These are phyloP conservation scores for Gibbula magus DNA, from an alignment of 2,888 invertebrate species.

Conservation along the genomic window DNA sequence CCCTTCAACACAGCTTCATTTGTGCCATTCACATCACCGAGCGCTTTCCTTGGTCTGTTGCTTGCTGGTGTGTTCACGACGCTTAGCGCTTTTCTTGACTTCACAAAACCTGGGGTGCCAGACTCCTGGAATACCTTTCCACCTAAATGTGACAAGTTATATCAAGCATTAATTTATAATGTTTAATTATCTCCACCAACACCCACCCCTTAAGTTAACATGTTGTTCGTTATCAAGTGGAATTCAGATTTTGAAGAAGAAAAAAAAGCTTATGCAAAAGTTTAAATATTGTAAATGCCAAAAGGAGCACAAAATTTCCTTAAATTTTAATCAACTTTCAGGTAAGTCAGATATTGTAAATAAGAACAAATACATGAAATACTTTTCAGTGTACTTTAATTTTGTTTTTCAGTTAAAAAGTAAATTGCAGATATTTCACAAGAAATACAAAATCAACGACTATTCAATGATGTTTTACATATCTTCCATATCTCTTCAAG, in stretches of 20 bases:
- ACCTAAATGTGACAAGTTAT: conserved; percentile 22
- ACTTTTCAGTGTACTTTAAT: neutral
- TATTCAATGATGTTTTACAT: too few relatives aligned
- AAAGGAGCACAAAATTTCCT: too few relatives aligned
- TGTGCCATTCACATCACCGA: conserved; percentile 2
- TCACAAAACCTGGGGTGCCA: conserved; percentile 25
- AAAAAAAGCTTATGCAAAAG: too few relatives aligned
- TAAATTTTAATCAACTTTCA: too few relatives aligned
- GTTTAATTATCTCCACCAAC: too few relatives aligned
- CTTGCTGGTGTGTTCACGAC: conserved; percentile 45
- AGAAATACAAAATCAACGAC: too few relatives aligned
- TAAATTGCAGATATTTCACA: too few relatives aligned
- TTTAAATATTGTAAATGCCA: neutral
- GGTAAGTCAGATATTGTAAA: neutral
- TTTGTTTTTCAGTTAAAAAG: too few relatives aligned
- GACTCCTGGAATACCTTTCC: conserved; percentile 34
- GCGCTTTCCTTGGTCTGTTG: conserved; percentile 22
- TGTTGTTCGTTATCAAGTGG: neutral
- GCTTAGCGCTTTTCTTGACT: conserved; percentile 53
- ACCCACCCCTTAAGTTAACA: too few relatives aligned
- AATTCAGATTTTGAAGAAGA: too few relatives aligned
- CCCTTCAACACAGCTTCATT: conserved; percentile 20
- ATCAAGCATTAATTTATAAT: too few relatives aligned
- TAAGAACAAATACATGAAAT: neutral
- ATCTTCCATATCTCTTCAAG: too few relatives aligned